A percentile compares a stretch with the other conserved stretches of the same genome.
These are phyloP conservation scores for Chymomyza procnemis DNA, from an alignment of 2,888 invertebrate species.

Conservation along the genomic window DNA sequence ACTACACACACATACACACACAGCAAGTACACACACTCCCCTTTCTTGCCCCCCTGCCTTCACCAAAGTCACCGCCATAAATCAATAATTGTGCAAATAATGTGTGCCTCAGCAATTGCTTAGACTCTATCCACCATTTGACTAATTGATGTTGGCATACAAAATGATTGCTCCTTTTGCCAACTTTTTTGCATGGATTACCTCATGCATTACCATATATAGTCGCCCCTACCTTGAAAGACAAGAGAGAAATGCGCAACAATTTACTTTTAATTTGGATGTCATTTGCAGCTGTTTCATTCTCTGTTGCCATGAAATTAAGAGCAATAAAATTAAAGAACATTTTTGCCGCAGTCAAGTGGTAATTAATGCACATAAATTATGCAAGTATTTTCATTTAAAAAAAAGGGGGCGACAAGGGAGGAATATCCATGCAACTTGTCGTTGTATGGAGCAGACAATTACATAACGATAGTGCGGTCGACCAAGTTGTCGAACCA, in stretches of 20 bases:
- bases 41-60: neutral
- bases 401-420: neutral
- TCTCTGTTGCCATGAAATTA: neutral
- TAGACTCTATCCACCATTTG: neutral
- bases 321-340: neutral
- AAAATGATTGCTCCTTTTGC: neutral
- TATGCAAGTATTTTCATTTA: constrained; percentile 43
- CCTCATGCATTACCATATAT: neutral
- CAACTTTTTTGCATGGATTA: neutral
- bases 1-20: constrained; percentile 10
- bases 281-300: neutral
- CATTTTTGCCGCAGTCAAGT: constrained; percentile 35
- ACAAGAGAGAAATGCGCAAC: neutral
- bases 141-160: neutral
- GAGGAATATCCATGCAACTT: too few relatives aligned
- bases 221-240: neutral
- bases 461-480: constrained; percentile 35
- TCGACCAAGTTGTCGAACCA: neutral
- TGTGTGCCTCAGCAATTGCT: neutral
- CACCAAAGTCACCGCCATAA: neutral
- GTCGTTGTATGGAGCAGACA: constrained; percentile 29
- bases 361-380: constrained; percentile 50
- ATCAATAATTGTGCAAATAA: neutral
- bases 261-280: neutral
- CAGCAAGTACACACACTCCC: neutral